Conservation (phyloP, 1,140 invertebrate species). For the Trachymyrmex septentrionalis region DNA sequence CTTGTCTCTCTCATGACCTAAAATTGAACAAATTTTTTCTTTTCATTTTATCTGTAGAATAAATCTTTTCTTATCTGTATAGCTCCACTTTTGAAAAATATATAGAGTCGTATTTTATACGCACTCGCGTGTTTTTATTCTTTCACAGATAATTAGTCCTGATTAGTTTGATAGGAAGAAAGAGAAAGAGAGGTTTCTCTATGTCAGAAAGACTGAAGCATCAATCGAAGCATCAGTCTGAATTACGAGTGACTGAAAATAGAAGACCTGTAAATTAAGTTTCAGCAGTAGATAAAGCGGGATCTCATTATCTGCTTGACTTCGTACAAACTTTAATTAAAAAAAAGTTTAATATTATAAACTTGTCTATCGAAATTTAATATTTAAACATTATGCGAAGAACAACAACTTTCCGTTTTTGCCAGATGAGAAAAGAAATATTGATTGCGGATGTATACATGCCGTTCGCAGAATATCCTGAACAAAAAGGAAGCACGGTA, state of each 20-base stretch:
- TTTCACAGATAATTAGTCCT: not conserved
- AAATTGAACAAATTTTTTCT: not conserved
- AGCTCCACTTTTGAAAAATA: not conserved
- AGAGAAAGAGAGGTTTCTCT: not conserved
- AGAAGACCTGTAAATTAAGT: conserved; percentile 4
- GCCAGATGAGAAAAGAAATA: not conserved
- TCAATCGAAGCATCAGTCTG: not conserved
- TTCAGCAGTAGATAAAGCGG: conserved; percentile 15
- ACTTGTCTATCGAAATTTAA: conserved; percentile 27
- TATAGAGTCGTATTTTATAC: not conserved
- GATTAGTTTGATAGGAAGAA: not conserved
- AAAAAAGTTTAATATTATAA: conserved; percentile 30
- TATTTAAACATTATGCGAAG: not conserved
- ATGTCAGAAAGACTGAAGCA: not conserved
- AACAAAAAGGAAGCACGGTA: not conserved
- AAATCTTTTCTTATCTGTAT: not conserved
- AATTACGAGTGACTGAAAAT: conserved; percentile 7
- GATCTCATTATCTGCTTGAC: conserved; percentile 33
- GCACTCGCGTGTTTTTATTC: not conserved
- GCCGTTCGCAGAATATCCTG: not conserved
- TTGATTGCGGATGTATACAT: not conserved
- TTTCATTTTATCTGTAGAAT: not conserved
- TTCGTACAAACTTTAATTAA: conserved; percentile 17
- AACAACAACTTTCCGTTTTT: not conserved
- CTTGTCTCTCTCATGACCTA: not conserved